phyloP scores from a whole-genome alignment of 1,140 invertebrate species.

The Rhagoletis pomonella region DNA sequence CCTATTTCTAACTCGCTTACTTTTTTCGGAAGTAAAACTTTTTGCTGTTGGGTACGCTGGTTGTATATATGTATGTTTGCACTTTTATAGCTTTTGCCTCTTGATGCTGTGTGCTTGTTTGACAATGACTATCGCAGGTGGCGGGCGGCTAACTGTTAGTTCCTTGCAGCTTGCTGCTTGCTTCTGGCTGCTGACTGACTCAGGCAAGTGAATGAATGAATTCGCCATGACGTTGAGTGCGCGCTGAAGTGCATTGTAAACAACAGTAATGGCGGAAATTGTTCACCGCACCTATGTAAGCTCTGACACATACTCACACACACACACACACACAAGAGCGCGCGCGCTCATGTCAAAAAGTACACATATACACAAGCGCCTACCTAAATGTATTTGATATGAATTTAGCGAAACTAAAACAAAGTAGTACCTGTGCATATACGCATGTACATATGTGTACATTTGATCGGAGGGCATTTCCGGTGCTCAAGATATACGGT shows the following conservation, averaged over 20 bases:
- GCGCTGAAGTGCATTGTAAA: conserved; percentile 43
- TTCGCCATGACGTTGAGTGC: conserved; percentile 19
- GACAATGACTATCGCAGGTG: conserved; percentile 19
- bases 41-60: too few relatives aligned
- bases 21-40: too few relatives aligned
- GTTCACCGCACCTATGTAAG: conserved; percentile 6
- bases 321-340: background rate
- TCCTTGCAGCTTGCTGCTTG: background rate
- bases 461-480: conserved; percentile 11
- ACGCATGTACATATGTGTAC: background rate
- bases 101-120: background rate
- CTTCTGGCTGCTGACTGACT: conserved; percentile 11
- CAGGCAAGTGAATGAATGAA: conserved; percentile 12
- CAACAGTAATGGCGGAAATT: conserved; percentile 45
- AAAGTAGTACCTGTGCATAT: background rate
- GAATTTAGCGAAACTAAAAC: conserved; percentile 41
- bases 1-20: too few relatives aligned
- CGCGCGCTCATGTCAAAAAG: too few relatives aligned
- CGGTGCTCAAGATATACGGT: background rate
- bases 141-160: background rate
- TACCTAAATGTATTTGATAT: background rate
- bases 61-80: background rate
- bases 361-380: background rate
- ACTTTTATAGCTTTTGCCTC: background rate
- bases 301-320: background rate